Percentiles rank a stretch among this genome's conserved stretches.
These are phyloP conservation scores for Isichthys henryi DNA, from an alignment of 2,113 vertebrate species.

Conservation along the genomic window DNA sequence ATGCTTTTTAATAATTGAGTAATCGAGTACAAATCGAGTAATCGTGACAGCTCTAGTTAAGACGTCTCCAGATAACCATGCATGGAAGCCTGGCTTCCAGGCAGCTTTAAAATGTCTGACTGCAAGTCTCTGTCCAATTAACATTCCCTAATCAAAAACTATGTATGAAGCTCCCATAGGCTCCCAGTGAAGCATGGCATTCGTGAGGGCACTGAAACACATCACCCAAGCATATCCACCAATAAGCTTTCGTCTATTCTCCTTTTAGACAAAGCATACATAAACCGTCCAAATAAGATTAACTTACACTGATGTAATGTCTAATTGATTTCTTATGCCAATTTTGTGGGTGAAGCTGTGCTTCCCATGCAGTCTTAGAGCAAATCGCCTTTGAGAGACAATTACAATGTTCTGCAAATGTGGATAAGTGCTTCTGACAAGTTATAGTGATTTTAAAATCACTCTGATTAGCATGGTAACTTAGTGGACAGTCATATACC, in stretches of 20 bases:
- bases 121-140: neutral
- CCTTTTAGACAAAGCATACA: neutral
- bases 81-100: neutral
- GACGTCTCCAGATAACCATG: neutral
- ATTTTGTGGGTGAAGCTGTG: neutral
- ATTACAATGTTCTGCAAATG: neutral
- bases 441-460: neutral
- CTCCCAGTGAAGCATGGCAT: neutral
- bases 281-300: neutral
- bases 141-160: neutral
- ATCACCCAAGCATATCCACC: neutral
- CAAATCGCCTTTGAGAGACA: neutral
- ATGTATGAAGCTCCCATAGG: neutral
- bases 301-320: neutral
- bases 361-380: neutral
- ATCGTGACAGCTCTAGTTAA: neutral
- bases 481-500: neutral
- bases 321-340: neutral
- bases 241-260: neutral
- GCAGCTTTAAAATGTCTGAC: neutral
- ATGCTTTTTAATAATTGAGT: neutral
- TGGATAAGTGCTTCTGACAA: neutral
- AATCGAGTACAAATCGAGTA: neutral
- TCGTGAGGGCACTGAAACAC: neutral
- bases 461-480: neutral